phyloP scores from a whole-genome alignment of 2,113 vertebrate genomes.

The Ranitomeya variabilis region DNA sequence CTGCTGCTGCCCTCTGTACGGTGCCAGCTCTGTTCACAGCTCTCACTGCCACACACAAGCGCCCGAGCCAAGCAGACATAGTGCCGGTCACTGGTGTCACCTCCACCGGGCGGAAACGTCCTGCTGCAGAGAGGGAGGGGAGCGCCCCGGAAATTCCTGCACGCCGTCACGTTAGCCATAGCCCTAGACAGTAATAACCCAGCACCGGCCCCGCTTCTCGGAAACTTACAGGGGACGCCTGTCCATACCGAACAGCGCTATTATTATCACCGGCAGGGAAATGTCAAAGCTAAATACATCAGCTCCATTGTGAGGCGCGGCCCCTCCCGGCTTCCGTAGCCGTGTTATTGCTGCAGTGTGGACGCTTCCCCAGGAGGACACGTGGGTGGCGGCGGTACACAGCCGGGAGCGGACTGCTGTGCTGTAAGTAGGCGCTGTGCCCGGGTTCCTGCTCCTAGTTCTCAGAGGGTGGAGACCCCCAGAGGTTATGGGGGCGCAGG shows the following conservation, averaged over 20 bases:
- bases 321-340: slow-evolving; percentile 21
- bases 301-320: background rate
- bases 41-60: slow-evolving; percentile 16
- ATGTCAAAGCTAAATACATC: background rate
- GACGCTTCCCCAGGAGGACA: background rate
- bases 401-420: background rate
- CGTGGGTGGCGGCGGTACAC: background rate
- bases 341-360: slow-evolving; percentile 16
- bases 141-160: background rate
- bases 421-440: too few relatives aligned
- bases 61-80: slow-evolving; percentile 17
- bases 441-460: too few relatives aligned
- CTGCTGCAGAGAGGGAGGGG: background rate
- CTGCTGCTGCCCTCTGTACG: background rate
- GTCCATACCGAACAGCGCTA: too few relatives aligned
- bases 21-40: background rate
- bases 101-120: slow-evolving; percentile 22
- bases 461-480: too few relatives aligned
- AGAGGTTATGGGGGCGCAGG: too few relatives aligned
- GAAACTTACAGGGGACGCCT: too few relatives aligned
- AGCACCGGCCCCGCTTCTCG: too few relatives aligned
- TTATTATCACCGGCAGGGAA: background rate
- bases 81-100: background rate
- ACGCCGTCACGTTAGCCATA: too few relatives aligned
- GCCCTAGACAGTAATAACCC: too few relatives aligned